Evolutionary conservation across 2,888 invertebrate genomes (phyloP).

Genomic region (Drosophila stalkeri): DNA sequence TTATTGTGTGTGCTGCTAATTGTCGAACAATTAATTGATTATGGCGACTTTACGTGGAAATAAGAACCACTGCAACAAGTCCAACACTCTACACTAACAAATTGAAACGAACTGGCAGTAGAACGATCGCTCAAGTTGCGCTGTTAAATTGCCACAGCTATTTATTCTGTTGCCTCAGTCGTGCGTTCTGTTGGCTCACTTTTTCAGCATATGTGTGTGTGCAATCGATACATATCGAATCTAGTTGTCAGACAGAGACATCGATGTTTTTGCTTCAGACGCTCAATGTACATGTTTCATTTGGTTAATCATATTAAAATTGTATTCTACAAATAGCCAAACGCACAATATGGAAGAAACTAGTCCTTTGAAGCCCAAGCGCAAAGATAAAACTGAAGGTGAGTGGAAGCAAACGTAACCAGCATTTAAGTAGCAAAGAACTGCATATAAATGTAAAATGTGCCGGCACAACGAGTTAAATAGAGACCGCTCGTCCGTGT

Average conservation of each 20-base stretch:
- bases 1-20: slow-evolving; percentile 27
- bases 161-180: slow-evolving; percentile 14
- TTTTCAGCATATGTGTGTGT: background rate
- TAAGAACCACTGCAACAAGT: slow-evolving; percentile 30
- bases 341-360: slow-evolving; percentile 55
- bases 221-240: slow-evolving; percentile 16
- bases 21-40: slow-evolving; percentile 23
- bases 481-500: slow-evolving; percentile 44
- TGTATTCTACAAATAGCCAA: slow-evolving; percentile 33
- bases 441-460: slow-evolving; percentile 41
- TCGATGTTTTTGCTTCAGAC: slow-evolving; percentile 46
- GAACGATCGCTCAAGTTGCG: slow-evolving; percentile 30
- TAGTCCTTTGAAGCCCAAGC: slow-evolving; percentile 58
- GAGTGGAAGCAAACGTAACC: slow-evolving; percentile 55
- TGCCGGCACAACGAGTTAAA: slow-evolving; percentile 64
- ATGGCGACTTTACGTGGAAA: slow-evolving; percentile 19
- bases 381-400: slow-evolving; percentile 68
- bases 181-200: slow-evolving; percentile 22
- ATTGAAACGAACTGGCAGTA: slow-evolving; percentile 22
- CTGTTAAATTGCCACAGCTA: slow-evolving; percentile 8
- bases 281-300: slow-evolving; percentile 46
- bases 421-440: slow-evolving; percentile 37
- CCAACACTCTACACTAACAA: slow-evolving; percentile 19
- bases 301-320: slow-evolving; percentile 33
- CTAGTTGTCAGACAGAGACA: slow-evolving; percentile 3